Evolutionary conservation across 2,888 invertebrate genomes (phyloP).

Genomic region (Trissonchulus latispiculum): DNA sequence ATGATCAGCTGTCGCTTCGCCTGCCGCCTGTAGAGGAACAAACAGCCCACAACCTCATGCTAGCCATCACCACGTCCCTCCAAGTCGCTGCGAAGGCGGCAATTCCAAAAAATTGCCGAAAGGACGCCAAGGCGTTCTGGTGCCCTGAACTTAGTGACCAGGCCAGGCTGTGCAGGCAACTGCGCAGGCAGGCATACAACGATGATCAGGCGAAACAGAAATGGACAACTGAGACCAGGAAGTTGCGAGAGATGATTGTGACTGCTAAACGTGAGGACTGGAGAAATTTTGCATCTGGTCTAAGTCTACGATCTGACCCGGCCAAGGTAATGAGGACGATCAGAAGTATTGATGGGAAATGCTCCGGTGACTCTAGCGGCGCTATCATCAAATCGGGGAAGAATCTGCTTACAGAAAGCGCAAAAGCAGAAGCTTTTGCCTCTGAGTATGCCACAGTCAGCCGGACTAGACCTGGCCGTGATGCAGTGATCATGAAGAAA

Average conservation of each 20-base stretch:
- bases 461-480: no score
- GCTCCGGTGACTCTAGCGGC: background rate
- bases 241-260: background rate
- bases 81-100: background rate
- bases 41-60: background rate
- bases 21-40: background rate
- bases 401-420: conserved; percentile 6
- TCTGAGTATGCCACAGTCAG: conserved; percentile 6
- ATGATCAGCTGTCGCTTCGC: background rate
- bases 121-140: conserved; percentile 3
- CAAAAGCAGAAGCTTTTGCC: conserved; percentile 16
- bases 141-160: background rate
- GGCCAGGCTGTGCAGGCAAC: background rate
- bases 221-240: background rate
- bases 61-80: conserved; percentile 2
- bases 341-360: conserved; percentile 3
- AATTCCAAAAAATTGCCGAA: background rate
- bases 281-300: background rate
- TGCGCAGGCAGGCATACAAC: background rate
- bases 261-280: background rate
- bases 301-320: conserved; percentile 6
- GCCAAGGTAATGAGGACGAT: background rate
- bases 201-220: background rate
- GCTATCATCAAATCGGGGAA: background rate
- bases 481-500: no score